phyloP scores from a whole-genome alignment of 2,113 vertebrate genomes.

The Corvus cornix region DNA sequence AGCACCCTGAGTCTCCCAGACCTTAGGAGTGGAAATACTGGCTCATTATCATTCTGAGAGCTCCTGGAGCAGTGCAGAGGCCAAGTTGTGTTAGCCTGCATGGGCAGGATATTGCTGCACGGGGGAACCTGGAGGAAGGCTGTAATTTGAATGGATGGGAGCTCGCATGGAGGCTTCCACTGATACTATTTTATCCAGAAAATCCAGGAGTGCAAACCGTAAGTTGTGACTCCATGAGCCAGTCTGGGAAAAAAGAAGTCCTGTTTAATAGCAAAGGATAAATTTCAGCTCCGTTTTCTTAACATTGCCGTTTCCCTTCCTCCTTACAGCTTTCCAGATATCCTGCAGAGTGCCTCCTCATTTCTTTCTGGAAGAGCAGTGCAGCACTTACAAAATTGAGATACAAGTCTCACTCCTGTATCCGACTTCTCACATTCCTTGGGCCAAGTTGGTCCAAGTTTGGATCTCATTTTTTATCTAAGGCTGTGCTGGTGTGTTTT shows the following conservation, averaged over 20 bases:
- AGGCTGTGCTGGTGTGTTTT: not conserved
- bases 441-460: not conserved
- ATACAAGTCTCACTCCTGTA: not conserved
- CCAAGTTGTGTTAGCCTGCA: constrained; percentile 1
- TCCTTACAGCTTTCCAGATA: not conserved
- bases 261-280: not conserved
- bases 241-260: not conserved
- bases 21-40: not conserved
- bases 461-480: not conserved
- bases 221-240: not conserved
- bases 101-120: not conserved
- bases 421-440: not conserved
- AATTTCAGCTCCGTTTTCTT: not conserved
- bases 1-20: not conserved
- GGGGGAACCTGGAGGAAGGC: not conserved
- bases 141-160: constrained; percentile 23
- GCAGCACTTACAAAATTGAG: not conserved
- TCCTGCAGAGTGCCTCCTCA: not conserved
- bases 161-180: not conserved
- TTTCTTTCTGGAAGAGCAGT: not conserved
- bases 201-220: not conserved
- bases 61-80: constrained; percentile 20
- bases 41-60: constrained; percentile 15
- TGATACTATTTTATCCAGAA: not conserved
- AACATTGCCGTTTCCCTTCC: not conserved